These are phyloP conservation scores for Tympanoctomys barrerae DNA, from an alignment of 2,797 vertebrate species.

Conservation along the genomic window DNA sequence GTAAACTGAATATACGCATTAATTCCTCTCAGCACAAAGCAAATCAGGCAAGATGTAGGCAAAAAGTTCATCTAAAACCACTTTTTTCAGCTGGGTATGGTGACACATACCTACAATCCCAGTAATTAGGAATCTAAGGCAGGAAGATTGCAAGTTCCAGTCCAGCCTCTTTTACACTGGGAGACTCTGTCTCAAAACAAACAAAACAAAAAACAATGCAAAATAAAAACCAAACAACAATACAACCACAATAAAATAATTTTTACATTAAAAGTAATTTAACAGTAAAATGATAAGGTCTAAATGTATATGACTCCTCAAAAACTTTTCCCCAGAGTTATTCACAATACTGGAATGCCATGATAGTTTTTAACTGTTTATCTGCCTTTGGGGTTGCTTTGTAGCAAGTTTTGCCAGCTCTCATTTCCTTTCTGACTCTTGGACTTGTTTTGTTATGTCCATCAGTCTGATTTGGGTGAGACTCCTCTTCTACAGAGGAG, in stretches of 20 bases:
- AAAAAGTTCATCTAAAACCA: slow-evolving; percentile 40
- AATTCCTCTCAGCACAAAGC: neutral
- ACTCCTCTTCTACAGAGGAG: neutral
- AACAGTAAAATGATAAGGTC: neutral
- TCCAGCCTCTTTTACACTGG: neutral
- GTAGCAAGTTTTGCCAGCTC: neutral
- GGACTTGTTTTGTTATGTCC: neutral
- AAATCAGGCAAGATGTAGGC: neutral
- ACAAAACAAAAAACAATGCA: neutral
- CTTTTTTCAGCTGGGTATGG: neutral
- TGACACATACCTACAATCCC: neutral
- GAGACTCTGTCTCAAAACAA: neutral
- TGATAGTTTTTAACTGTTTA: neutral
- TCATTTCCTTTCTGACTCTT: neutral
- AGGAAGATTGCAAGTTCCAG: neutral
- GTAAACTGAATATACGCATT: neutral
- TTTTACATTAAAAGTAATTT: neutral
- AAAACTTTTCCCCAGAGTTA: neutral
- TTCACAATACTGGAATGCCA: neutral
- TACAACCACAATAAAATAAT: neutral
- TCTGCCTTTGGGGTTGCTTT: neutral
- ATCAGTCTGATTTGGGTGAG: neutral
- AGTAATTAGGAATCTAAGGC: neutral
- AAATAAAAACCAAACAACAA: too few species aligned
- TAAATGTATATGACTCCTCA: neutral